Evolutionary conservation across 2,113 vertebrate genomes (phyloP).

Genomic region (Uropsilus gracilis): DNA sequence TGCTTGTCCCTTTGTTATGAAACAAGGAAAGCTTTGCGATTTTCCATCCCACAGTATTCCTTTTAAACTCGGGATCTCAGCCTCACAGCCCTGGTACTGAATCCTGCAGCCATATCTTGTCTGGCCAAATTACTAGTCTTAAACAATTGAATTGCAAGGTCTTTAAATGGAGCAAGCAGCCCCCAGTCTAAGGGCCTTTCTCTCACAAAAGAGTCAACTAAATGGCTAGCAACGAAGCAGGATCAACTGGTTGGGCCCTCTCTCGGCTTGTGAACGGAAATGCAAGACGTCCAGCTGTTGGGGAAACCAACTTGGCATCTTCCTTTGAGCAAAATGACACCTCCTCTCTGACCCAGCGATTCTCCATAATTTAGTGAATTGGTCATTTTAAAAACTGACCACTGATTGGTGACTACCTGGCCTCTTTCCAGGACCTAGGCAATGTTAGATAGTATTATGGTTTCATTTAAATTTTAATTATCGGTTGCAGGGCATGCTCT

Average conservation of each 20-base stretch:
- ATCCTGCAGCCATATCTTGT: background rate
- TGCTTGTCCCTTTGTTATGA: background rate
- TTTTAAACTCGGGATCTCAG: background rate
- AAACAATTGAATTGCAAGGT: conserved; percentile 11
- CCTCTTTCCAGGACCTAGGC: background rate
- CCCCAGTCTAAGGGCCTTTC: background rate
- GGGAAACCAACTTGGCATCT: background rate
- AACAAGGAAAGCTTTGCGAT: background rate
- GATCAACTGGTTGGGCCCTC: background rate
- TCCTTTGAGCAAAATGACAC: background rate
- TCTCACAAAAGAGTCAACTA: background rate
- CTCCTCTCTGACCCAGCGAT: background rate
- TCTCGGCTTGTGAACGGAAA: background rate
- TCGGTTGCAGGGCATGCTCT: background rate
- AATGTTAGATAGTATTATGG: background rate
- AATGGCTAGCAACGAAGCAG: background rate
- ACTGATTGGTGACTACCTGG: background rate
- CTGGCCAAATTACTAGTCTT: background rate
- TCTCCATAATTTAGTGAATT: background rate
- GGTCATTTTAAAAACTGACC: background rate
- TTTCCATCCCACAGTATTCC: background rate
- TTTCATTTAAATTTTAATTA: conserved; percentile 48
- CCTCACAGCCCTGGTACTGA: background rate
- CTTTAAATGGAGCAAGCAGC: background rate
- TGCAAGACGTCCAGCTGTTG: background rate